phyloP scores from a whole-genome alignment of 2,113 vertebrate species.

The Corythaeola cristata region DNA sequence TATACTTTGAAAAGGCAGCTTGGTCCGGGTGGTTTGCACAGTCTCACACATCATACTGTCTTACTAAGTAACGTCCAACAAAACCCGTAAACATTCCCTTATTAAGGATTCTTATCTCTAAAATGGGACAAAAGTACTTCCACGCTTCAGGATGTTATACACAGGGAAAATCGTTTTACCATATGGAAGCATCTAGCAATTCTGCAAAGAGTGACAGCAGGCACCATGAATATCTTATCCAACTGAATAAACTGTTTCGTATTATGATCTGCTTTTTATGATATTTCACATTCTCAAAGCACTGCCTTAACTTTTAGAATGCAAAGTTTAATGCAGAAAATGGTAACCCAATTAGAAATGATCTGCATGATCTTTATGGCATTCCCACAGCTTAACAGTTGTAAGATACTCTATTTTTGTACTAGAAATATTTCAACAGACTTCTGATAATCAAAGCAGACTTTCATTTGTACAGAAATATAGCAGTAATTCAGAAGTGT shows the following conservation, averaged over 20 bases:
- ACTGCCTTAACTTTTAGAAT: background rate
- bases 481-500: background rate
- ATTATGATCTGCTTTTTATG: background rate
- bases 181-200: background rate
- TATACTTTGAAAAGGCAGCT: background rate
- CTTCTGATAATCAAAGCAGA: conserved; percentile 1
- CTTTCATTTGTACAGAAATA: background rate
- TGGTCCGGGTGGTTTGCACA: background rate
- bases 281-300: background rate
- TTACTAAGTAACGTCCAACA: background rate
- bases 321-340: background rate
- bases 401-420: conserved; percentile 11
- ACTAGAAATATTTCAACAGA: background rate
- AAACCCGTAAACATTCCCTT: background rate
- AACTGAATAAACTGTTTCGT: background rate
- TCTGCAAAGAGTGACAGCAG: background rate
- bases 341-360: background rate
- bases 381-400: background rate
- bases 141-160: background rate
- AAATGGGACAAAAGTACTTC: background rate
- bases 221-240: background rate
- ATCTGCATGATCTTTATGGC: background rate
- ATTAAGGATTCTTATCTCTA: background rate
- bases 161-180: background rate
- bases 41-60: background rate